Conservation (phyloP, 2,113 vertebrate species). For the Monopterus albus region DNA sequence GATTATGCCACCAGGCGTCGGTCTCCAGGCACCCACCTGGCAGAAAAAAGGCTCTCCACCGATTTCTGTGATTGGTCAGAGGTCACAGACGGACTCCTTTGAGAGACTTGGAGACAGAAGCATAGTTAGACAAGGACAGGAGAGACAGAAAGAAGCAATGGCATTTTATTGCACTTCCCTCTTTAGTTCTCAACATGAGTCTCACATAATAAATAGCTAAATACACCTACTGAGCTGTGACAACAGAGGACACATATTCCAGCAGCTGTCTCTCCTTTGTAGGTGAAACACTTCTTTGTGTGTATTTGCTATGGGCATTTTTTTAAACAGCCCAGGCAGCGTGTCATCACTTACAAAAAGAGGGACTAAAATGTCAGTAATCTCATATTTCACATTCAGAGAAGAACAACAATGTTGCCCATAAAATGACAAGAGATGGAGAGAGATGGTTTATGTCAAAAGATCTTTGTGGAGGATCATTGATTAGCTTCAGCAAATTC, state of each 20-base stretch:
- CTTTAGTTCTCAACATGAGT: slow-evolving; percentile 14
- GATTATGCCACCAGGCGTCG: background rate
- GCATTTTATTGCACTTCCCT: slow-evolving; percentile 28
- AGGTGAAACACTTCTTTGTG: slow-evolving; percentile 14
- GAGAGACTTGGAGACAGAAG: slow-evolving; percentile 78
- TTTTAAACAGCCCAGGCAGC: background rate
- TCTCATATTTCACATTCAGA: slow-evolving; percentile 43
- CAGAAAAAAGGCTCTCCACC: slow-evolving; percentile 88
- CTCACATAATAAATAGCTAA: slow-evolving; percentile 8
- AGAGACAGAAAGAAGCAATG: slow-evolving; percentile 15
- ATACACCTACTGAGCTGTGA: slow-evolving; percentile 27
- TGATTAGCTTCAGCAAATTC: background rate
- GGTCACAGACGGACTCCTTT: slow-evolving; percentile 83
- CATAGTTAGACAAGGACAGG: slow-evolving; percentile 19
- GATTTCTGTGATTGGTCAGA: slow-evolving; percentile 86
- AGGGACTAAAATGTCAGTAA: slow-evolving; percentile 44
- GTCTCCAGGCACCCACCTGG: slow-evolving; percentile 82
- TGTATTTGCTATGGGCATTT: slow-evolving; percentile 2
- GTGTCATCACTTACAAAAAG: slow-evolving; percentile 30
- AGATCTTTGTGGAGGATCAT: slow-evolving; percentile 27
- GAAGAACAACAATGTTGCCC: background rate
- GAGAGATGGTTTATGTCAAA: background rate
- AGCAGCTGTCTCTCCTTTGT: slow-evolving; percentile 1
- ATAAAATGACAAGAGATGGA: slow-evolving; percentile 2
- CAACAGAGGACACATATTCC: background rate